These are phyloP conservation scores for Pseudorhombus dupliciocellatus DNA, from an alignment of 2,113 vertebrate genomes.

Conservation along the genomic window DNA sequence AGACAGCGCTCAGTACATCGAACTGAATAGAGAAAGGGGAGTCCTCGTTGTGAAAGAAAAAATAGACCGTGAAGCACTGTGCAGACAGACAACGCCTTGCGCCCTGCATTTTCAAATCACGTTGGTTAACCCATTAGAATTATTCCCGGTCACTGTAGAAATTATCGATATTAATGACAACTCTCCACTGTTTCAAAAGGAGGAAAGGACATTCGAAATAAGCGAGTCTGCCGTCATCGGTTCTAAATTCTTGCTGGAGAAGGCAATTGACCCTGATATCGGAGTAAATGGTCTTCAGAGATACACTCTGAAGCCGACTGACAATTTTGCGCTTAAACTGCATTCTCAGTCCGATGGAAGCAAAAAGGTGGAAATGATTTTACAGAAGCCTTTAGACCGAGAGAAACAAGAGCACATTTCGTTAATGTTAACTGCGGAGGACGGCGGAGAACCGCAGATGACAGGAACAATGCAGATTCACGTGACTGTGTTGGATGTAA, in stretches of 20 bases:
- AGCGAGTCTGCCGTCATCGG: conserved; percentile 56
- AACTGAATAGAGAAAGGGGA: conserved; percentile 21
- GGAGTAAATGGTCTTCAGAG: conserved; percentile 75
- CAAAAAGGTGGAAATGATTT: conserved; percentile 74
- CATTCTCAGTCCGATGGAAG: conserved; percentile 38
- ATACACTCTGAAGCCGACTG: conserved; percentile 68
- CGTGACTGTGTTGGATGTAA: conserved; percentile 82
- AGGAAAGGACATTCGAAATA: conserved; percentile 57
- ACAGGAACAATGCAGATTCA: conserved; percentile 68
- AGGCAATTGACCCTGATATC: conserved; percentile 80
- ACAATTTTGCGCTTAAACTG: conserved; percentile 72
- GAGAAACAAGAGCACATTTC: conserved; percentile 61
- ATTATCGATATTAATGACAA: conserved; percentile 80
- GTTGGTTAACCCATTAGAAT: too few relatives aligned
- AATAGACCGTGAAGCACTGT: conserved; percentile 84
- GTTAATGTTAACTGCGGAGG: conserved; percentile 64
- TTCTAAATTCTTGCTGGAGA: conserved; percentile 78
- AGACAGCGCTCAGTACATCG: conserved; percentile 71
- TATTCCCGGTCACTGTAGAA: too few relatives aligned
- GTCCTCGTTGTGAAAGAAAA: conserved; percentile 78
- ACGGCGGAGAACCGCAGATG: conserved; percentile 71
- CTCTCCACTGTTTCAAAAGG: conserved; percentile 50
- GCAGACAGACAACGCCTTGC: conserved; percentile 75
- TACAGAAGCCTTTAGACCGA: conserved; percentile 69
- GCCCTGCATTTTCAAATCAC: too few relatives aligned